These are phyloP conservation scores for Lagorchestes hirsutus DNA, from an alignment of 2,797 vertebrate genomes.

Conservation along the genomic window DNA sequence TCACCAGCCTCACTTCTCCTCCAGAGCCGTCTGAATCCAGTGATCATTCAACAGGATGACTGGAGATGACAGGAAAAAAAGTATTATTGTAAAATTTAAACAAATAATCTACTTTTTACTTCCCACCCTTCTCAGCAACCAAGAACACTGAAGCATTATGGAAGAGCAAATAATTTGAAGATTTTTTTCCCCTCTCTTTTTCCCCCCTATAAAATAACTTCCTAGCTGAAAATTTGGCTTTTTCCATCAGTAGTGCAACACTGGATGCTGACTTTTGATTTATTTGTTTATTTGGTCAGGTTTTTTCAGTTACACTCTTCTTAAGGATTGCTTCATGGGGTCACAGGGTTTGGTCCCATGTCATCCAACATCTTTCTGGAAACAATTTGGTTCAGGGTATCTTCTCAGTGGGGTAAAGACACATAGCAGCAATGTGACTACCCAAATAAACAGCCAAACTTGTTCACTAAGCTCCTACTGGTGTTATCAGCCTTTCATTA, in stretches of 20 bases:
- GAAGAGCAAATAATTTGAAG: neutral
- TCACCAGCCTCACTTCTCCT: no score
- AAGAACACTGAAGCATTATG: neutral
- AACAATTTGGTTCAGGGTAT: neutral
- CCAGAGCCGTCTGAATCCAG: no score
- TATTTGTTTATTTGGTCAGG: neutral
- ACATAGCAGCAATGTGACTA: neutral
- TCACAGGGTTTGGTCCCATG: neutral
- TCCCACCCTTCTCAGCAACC: neutral
- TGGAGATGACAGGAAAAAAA: no score
- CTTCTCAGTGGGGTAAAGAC: neutral
- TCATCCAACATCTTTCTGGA: neutral
- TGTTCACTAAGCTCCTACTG: neutral
- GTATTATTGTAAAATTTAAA: neutral
- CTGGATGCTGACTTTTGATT: neutral
- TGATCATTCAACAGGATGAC: no score
- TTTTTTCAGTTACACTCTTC: neutral
- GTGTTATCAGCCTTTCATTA: slow-evolving; percentile 5
- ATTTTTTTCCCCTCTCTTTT: slow-evolving; percentile 1
- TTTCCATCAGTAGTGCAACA: neutral
- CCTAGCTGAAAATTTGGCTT: neutral
- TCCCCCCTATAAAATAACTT: neutral
- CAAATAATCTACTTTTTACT: neutral
- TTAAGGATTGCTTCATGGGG: neutral
- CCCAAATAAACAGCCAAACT: neutral